Percentiles rank a stretch among this genome's conserved stretches.
phyloP scores from a whole-genome alignment of 2,113 vertebrate genomes.

The Cyphomyrus discorhynchus region DNA sequence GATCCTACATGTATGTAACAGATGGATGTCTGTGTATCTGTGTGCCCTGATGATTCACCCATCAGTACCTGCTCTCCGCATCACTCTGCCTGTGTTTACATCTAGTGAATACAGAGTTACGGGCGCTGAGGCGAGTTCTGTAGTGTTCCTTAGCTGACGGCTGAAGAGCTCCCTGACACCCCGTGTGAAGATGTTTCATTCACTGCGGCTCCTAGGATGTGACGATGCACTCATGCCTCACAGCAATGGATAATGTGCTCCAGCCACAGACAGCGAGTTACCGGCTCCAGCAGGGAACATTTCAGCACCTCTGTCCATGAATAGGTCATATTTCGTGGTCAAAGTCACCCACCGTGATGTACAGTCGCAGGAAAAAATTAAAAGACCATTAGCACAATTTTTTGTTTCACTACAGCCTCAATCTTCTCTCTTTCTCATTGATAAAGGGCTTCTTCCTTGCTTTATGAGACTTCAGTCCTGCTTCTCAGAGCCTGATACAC shows the following conservation, averaged over 20 bases:
- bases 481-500: too few relatives aligned
- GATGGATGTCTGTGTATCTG: not conserved
- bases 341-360: not conserved
- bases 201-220: not conserved
- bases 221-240: not conserved
- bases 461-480: too few relatives aligned
- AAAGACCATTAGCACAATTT: too few relatives aligned
- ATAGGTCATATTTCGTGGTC: not conserved
- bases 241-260: not conserved
- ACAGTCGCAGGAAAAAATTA: not conserved
- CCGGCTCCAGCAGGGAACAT: not conserved
- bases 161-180: not conserved
- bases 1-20: not conserved
- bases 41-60: not conserved
- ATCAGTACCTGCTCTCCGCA: not conserved
- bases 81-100: not conserved
- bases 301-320: not conserved
- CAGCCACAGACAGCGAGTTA: not conserved
- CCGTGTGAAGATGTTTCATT: not conserved
- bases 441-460: too few relatives aligned
- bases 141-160: not conserved
- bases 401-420: too few relatives aligned
- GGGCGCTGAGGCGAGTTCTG: not conserved
- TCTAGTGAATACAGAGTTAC: not conserved
- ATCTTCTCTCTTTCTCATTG: too few relatives aligned